A percentile compares a stretch with the other conserved stretches of the same genome.
Conservation (phyloP, 2,888 invertebrate species). For the Leptura quadrifasciata region DNA sequence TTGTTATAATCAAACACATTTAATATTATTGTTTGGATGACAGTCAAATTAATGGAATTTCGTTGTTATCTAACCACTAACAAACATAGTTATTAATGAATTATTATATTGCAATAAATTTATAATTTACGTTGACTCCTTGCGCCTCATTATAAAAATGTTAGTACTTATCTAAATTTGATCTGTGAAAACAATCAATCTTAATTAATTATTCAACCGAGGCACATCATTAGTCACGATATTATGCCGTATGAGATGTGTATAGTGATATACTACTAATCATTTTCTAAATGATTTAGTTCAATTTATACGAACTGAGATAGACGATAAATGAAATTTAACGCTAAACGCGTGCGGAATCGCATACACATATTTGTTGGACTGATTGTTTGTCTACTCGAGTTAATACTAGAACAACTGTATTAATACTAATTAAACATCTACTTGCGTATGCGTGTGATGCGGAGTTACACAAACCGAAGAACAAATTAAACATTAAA, state of each 20-base stretch:
- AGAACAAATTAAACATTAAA: too few relatives aligned
- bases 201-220: slow-evolving; percentile 31
- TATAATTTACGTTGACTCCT: slow-evolving; percentile 9
- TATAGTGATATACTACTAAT: slow-evolving; percentile 8
- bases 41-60: background rate
- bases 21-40: background rate
- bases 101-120: slow-evolving; percentile 17
- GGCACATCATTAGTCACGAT: slow-evolving; percentile 25
- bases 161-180: slow-evolving; percentile 16
- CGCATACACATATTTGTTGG: background rate
- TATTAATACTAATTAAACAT: background rate
- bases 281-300: slow-evolving; percentile 22
- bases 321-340: slow-evolving; percentile 2
- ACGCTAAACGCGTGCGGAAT: background rate
- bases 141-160: background rate
- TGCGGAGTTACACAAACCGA: background rate
- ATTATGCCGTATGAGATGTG: slow-evolving; percentile 1
- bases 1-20: background rate
- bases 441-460: background rate
- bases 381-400: background rate
- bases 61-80: background rate
- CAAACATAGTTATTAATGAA: background rate
- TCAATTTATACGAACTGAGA: background rate
- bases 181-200: slow-evolving; percentile 33
- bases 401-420: background rate